Base-by-base conservation (phyloP, 2,797 vertebrate species). In the Melanotaenia boesemani region DNA sequence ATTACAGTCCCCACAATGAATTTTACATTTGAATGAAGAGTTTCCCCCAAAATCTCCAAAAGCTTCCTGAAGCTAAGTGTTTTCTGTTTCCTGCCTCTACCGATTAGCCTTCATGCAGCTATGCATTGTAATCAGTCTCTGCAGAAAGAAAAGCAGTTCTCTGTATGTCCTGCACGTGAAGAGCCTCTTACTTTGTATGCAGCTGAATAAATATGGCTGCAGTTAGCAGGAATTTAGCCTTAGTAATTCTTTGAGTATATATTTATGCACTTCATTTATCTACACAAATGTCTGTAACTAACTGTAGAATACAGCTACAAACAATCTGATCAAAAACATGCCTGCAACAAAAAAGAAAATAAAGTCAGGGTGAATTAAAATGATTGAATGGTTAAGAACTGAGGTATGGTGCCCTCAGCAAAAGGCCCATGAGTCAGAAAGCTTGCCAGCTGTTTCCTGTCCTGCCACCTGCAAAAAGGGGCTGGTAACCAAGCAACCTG, bases 91-190 rank as follows among this genome's bases (percentile, higher is more conserved):
- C 61, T 66, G 22, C 44, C 26, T 1, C 1, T 6, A 4, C 13
- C 64, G 28, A 59, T 76, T 65, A 59, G 65, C 26, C 69, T 73
- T 55, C 72, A 63, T 64, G 72, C 67, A 59, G 73, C 74, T 41
- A 7, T 4, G 62, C 72, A 81, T 69, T 67, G 66, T 36, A 76
- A 83, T 54, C 69, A 48, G 59, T 37, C 63, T 60, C 54, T 57
- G 79, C 76, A 89, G 86, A 24, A 89, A 67, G 62, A 57, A 50
- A 84, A 74, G 39, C 30, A 7, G 44, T 32, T 64, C 67, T 91
- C 83, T 84, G 83, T 59, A 91, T 87, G 86, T 87, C 79, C 86
- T 70, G 84, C 88, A 91, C 81, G 85, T 88, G 80, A 54, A 58
- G 58, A 59, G 69, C 56, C 83, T 85, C 84, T 70, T 62, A 59